Base-by-base conservation (phyloP, 35 echinoderm and acorn worm species). In the Heliocidaris erythrogramma region DNA sequence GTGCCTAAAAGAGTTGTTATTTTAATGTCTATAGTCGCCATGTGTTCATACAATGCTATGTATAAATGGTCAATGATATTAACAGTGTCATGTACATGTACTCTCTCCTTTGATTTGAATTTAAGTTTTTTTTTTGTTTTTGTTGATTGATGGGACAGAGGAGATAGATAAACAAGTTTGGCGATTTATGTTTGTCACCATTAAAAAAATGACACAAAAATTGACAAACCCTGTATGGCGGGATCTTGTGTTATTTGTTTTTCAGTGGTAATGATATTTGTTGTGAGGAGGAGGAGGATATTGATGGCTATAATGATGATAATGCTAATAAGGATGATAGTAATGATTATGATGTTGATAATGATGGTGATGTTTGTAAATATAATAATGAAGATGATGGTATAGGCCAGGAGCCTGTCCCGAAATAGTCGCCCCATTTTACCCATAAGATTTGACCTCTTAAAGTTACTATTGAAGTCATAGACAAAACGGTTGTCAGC, bases 21-120 rank as follows among this genome's bases (percentile, higher is more conserved):
- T 78, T 78, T 27, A n/a, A 78, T 78, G 65, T 78, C 65, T 78
- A n/a, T 78, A 78, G 65, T n/a, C 7, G 65, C 65, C 65, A 78
- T 78, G 65, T 78, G 65, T 78, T 78, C 21, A n/a, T 78, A 78
- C 65, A 78, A 78, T 78, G 65, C 65, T 78, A 78, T 78, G 65
- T 78, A 78, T 78, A 78, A 78, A 78, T 78, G 65, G 65, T 78
- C 65, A 7, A n/a, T 78, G 5, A 78, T 78, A 78, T 78, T 78
- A 78, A 78, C n/a, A 5, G 17, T 78, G 65, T 78, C 35, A 42
- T 78, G 17, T 71, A 71, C 35, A 42, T 78, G 17, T 71, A 71
- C 24, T 78, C 27, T 78, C 65, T 78, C 35, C 35, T 78, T 78
- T 78, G 21, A 78, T 21, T 78, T 78, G 2, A 78, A 78, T 78